Conservation (phyloP, 2,113 vertebrate species). For the Brienomyrus longianalis region DNA sequence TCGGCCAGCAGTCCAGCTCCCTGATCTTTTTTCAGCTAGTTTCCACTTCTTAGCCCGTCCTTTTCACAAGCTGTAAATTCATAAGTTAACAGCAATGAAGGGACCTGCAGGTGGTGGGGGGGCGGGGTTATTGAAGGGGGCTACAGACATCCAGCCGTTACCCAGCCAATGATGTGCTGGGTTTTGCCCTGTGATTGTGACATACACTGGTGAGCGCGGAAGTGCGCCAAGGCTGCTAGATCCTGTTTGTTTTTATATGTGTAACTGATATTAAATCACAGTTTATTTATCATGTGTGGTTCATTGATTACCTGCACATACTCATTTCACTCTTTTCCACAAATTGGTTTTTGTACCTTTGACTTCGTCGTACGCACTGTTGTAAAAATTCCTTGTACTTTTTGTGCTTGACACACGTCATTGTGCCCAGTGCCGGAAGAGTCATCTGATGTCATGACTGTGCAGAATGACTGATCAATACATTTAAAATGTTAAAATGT, state of each 20-base stretch:
- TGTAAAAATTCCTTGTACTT: not conserved
- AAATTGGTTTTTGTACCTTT: not conserved
- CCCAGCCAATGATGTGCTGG: not conserved
- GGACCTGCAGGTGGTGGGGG: not conserved
- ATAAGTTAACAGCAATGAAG: not conserved
- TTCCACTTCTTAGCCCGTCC: not conserved
- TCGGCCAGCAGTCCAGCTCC: not conserved
- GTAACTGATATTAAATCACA: not conserved
- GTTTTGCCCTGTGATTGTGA: not conserved
- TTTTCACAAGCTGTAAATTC: slow-evolving; percentile 2
- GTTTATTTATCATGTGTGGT: not conserved
- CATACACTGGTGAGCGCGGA: not conserved
- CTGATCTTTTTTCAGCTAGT: not conserved
- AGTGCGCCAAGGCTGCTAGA: not conserved
- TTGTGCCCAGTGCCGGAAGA: not conserved
- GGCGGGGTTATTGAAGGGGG: not conserved
- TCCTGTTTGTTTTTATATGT: not conserved
- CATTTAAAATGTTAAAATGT: not conserved
- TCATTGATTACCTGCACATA: too few species aligned
- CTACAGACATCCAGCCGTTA: not conserved
- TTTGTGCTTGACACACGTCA: not conserved
- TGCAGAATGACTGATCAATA: not conserved
- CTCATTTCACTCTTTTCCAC: not conserved
- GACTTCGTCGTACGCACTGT: not conserved
- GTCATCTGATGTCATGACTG: not conserved